Base-by-base conservation (phyloP, 2,888 invertebrate genomes). In the Sarcophaga caerulescens region DNA sequence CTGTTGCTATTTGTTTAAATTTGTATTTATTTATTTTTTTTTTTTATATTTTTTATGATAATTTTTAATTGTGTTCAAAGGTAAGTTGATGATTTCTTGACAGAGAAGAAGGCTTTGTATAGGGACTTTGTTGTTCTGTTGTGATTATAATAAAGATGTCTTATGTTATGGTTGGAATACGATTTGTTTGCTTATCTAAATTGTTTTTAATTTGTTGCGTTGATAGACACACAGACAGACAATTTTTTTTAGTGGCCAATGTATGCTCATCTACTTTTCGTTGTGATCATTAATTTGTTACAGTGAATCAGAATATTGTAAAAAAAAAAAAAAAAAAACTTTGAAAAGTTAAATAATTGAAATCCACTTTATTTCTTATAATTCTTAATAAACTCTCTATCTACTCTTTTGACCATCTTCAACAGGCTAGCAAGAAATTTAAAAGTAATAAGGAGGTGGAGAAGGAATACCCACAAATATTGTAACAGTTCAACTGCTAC, bases 151-250 rank as follows among this genome's bases (percentile, higher is more conserved):
- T 35, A 35, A 74, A 68, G 74, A 74, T 60, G 52, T 21, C 23
- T 78, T 21, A 66, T 47, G 47, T 47, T 62, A 68, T 44, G 71
- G 71, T 66, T 25, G n/a, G 57, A 62, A 78, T 23, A 47, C 6
- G 44, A 8, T 11, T 63, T 52, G 47, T 44, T 35, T 35, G 8
- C 60, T 4, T 60, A 11, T 25, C 5, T 66, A 81, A 68, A 74
- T 35, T 81, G 60, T 74, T 81, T 23, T 71, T 68, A 23, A 68
- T 68, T 81, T 73, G 45, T 78, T 19, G 25, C 45, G 69, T 69
- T 62, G 47, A 77, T 68, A 23, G 59, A 59, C 62, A 47, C 23
- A 59, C 60, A 45, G 47, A 77, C 59, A 21, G 59, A 59, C 62
- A 47, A 45, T 63, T 47, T 47, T 17, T 52, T 52, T 52, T 25